Conservation (phyloP, 2,113 vertebrate species). For the Delphinus delphis region DNA sequence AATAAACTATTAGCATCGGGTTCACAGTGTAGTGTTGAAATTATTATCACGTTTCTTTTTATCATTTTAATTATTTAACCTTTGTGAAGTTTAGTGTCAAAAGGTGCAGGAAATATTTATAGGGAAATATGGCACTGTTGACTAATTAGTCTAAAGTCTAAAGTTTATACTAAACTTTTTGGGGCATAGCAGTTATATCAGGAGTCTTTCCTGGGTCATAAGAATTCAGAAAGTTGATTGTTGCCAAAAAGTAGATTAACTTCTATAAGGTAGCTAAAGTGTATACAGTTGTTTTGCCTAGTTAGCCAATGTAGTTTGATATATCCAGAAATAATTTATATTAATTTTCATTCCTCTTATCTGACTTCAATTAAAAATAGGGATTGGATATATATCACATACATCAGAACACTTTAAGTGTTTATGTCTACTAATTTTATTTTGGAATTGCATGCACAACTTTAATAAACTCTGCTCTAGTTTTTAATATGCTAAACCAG, state of each 20-base stretch:
- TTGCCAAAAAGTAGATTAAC: slow-evolving; percentile 31
- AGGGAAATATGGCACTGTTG: slow-evolving; percentile 28
- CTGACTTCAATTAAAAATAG: slow-evolving; percentile 40
- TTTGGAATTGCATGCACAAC: neutral
- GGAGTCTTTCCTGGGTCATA: neutral
- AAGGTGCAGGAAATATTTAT: neutral
- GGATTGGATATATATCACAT: neutral
- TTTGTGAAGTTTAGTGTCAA: slow-evolving; percentile 17
- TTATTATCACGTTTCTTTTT: slow-evolving; percentile 34
- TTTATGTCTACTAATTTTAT: neutral
- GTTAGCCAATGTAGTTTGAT: neutral
- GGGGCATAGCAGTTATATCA: neutral
- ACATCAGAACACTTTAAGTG: neutral
- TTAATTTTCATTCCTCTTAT: neutral
- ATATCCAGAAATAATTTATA: neutral
- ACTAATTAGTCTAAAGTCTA: slow-evolving; percentile 1
- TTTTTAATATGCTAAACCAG: neutral
- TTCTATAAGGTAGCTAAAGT: neutral
- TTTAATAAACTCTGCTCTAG: slow-evolving; percentile 35
- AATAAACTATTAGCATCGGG: slow-evolving; percentile 37
- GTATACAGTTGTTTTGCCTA: slow-evolving; percentile 37
- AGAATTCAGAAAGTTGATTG: slow-evolving; percentile 35
- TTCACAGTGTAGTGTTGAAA: slow-evolving; percentile 31
- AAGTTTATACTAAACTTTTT: slow-evolving; percentile 52
- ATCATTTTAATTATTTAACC: slow-evolving; percentile 44